Evolutionary conservation across 2,797 vertebrate genomes (phyloP), one percentile per base, ranked within the genome.

Genomic region (Chrysocyon brachyurus): DNA sequence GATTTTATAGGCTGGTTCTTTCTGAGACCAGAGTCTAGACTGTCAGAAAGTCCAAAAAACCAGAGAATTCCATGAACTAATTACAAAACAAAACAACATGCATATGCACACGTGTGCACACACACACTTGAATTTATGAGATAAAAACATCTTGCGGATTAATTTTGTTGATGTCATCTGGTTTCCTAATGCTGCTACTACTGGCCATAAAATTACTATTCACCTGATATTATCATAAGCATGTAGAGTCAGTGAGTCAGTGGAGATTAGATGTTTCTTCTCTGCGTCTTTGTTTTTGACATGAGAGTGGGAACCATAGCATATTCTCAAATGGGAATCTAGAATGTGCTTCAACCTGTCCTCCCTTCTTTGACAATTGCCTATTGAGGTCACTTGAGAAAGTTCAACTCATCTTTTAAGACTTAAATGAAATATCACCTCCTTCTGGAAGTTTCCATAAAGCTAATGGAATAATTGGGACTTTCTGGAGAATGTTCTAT

Each of bases 251-350:
- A 22, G 61, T 57, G 36, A 36, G 17, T 87, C 68, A 36, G 33
- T 31, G 24, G 88, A 79, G 40, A 64, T 63, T 3, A 81, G 5
- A 10, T 49, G 22, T 72, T 91, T 87, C 33, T 57, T 84, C 22
- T 64, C 64, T 21, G n/a, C 59, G 36, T 46, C 3, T 86, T 83
- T 87, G 52, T 92, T 87, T 92, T 91, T 66, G 81, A 61, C 15
- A 16, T 31, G 52, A 49, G 21, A 57, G 21, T 3, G 5, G 40
- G n/a, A 88, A 49, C 19, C 82, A 15, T 28, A 68, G 36, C 14
- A n/a, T 94, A 33, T 90, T 94, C 78, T 72, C 40, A 66, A 78
- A 52, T 64, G 46, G 66, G 88, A 96, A 90, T 85, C 54, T 61
- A 77, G 31, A 93, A 24, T 89, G 17, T 79, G 21, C 54, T 95